phyloP scores from a whole-genome alignment of 1,140 invertebrate genomes.

The Coelopa frigida region DNA sequence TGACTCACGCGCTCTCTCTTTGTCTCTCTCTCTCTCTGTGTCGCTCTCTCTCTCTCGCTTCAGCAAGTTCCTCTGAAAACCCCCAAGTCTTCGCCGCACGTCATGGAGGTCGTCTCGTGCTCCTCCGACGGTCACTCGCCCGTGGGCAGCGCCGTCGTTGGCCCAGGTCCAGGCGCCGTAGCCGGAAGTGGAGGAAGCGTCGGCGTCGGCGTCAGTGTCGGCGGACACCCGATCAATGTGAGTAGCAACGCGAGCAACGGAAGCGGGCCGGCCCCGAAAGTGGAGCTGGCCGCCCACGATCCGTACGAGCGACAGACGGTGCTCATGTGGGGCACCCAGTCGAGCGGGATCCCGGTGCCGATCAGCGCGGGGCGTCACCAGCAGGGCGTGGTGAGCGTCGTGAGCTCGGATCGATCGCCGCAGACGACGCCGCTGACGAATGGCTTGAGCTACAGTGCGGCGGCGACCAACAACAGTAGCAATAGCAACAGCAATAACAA shows the following conservation, averaged over 20 bases:
- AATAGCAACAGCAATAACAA: too few species aligned
- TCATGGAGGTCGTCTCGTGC: slow-evolving; percentile 43
- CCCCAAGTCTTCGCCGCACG: slow-evolving; percentile 41
- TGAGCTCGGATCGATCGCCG: slow-evolving; percentile 41
- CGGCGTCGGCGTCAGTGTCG: not conserved
- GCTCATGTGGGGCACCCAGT: slow-evolving; percentile 71
- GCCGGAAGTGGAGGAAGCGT: slow-evolving; percentile 34
- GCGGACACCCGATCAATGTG: slow-evolving; percentile 5
- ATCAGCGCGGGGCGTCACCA: slow-evolving; percentile 21
- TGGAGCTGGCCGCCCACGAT: slow-evolving; percentile 40
- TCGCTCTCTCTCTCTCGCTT: too few species aligned
- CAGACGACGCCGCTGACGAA: slow-evolving; percentile 32
- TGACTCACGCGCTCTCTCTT: too few species aligned
- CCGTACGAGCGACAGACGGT: slow-evolving; percentile 69
- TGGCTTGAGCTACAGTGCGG: slow-evolving; percentile 18
- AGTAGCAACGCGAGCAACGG: slow-evolving; percentile 28
- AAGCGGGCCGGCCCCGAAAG: slow-evolving; percentile 44
- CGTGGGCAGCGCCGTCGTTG: slow-evolving; percentile 14
- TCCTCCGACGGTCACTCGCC: slow-evolving; percentile 41
- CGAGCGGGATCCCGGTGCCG: slow-evolving; percentile 34
- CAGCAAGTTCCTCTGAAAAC: slow-evolving; percentile 41
- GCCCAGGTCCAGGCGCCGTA: slow-evolving; percentile 15
- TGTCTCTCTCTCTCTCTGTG: too few species aligned
- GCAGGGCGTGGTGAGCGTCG: too few species aligned
- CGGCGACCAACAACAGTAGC: too few species aligned